Evolutionary conservation across 2,797 vertebrate species (phyloP).

Genomic region (Coluber constrictor): DNA sequence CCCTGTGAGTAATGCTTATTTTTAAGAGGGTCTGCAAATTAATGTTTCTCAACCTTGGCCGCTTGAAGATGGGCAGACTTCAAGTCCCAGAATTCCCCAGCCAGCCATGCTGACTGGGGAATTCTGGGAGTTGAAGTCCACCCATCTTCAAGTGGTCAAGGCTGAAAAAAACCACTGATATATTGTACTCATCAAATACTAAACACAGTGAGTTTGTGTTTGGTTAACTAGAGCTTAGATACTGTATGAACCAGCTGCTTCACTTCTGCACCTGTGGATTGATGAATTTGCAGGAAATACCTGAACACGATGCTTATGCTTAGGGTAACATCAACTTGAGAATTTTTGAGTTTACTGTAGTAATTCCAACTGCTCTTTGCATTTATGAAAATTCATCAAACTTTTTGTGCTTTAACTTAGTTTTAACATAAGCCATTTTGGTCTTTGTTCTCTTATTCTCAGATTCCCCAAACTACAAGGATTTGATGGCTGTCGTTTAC

Average conservation of each 20-base stretch:
- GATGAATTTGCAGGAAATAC: not conserved
- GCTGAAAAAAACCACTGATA: not conserved
- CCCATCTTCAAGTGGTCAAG: not conserved
- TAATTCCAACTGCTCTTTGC: not conserved
- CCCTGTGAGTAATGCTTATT: not conserved
- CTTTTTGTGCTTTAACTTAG: not conserved
- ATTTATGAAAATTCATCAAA: not conserved
- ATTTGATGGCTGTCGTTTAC: conserved; percentile 88
- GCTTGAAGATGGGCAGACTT: not conserved
- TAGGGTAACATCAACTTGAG: not conserved
- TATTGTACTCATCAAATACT: not conserved
- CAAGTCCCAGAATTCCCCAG: no score
- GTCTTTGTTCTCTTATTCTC: not conserved
- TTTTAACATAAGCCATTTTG: not conserved
- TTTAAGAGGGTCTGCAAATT: not conserved
- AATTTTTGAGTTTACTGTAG: not conserved
- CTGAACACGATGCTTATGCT: not conserved
- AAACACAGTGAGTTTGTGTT: not conserved
- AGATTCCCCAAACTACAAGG: conserved; percentile 88
- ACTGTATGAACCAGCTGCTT: not conserved
- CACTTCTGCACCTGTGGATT: not conserved
- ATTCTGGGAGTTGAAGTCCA: not conserved
- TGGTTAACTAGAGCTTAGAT: not conserved
- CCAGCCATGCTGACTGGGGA: not conserved
- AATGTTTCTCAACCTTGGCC: not conserved